These are phyloP conservation scores for Eubasilissa splendida DNA, from an alignment of 2,888 invertebrate species.

Conservation along the genomic window DNA sequence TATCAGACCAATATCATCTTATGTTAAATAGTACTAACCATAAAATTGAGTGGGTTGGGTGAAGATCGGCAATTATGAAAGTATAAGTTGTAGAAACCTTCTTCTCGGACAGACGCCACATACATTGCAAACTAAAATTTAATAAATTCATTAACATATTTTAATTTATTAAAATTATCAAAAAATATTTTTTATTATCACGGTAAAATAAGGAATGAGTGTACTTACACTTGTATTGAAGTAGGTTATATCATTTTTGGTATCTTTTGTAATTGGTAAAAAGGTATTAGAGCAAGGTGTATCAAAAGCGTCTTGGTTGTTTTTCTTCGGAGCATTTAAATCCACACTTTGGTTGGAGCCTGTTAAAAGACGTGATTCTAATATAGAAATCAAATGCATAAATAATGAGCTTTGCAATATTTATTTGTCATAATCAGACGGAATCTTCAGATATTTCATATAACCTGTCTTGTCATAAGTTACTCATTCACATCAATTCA, in stretches of 20 bases:
- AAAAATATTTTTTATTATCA: too few species aligned
- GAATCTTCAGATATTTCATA: too few species aligned
- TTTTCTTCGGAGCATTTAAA: slow-evolving; percentile 8
- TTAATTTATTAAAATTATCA: too few species aligned
- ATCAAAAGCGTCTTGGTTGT: slow-evolving; percentile 40
- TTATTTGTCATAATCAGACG: too few species aligned
- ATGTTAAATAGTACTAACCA: slow-evolving; percentile 71
- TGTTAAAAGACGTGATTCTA: background rate
- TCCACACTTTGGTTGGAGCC: slow-evolving; percentile 2
- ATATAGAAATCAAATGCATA: background rate
- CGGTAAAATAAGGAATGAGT: background rate
- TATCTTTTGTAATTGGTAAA: slow-evolving; percentile 74
- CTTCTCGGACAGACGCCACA: slow-evolving; percentile 82
- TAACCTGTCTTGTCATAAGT: too few species aligned
- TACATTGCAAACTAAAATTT: slow-evolving; percentile 82
- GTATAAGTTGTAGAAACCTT: slow-evolving; percentile 94
- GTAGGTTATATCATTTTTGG: slow-evolving; percentile 71
- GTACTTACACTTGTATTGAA: slow-evolving; percentile 77
- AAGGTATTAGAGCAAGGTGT: slow-evolving; percentile 67
- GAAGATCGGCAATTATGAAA: slow-evolving; percentile 90
- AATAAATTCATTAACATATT: background rate
- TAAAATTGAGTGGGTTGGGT: slow-evolving; percentile 77
- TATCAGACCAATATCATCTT: too few species aligned
- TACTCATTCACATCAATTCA: too few species aligned
- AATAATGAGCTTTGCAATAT: too few species aligned